Base-by-base conservation (phyloP, 2,888 invertebrate genomes). In the Galerucella calmariensis region DNA sequence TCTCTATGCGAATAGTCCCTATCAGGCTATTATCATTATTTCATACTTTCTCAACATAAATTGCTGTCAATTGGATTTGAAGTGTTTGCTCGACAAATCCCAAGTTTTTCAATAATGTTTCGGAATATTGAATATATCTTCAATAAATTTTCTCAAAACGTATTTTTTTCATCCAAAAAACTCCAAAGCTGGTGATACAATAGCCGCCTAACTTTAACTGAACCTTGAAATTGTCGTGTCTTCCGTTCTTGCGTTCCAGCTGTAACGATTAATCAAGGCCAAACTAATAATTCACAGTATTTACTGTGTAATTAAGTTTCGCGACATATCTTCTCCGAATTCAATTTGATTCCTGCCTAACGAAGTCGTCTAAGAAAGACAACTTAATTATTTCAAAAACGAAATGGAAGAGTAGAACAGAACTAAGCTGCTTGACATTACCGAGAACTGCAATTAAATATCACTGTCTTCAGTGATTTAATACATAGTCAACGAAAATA, bases 351-450 rank as follows among this genome's bases (percentile, higher is more conserved):
- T 75, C 76, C 78, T 73, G 66, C 67, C 74, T 78, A 79, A 79
- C 80, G 76, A 77, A 78, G 76, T 80, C 74, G 76, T 81, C 80
- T 79, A 77, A 75, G 76, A 80, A 83, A 82, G 84, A 84, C 84
- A 82, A 83, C 82, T 85, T 85, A 85, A 85, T 85, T 84, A 84
- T 84, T 83, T 81, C n/a, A 80, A 82, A 80, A 84, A 84, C 83
- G 82, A 82, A 76, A 83, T 81, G 81, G 81, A 80, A 81, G 79
- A 80, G 80, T 79, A n/a, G n/a, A n/a, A n/a, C n/a, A 80, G 82
- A 84, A 85, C 84, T 84, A 85, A 85, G 85, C 84, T 84, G 82
- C 84, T 85, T 84, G 84, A 84, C 85, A 84, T 84, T 81, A 80
- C 27, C 27, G 82, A 84, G 84, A 81, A 84, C 83, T 84, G 80